Conservation (phyloP, 2,113 vertebrate genomes). For the Cyprinodon tularosa region DNA sequence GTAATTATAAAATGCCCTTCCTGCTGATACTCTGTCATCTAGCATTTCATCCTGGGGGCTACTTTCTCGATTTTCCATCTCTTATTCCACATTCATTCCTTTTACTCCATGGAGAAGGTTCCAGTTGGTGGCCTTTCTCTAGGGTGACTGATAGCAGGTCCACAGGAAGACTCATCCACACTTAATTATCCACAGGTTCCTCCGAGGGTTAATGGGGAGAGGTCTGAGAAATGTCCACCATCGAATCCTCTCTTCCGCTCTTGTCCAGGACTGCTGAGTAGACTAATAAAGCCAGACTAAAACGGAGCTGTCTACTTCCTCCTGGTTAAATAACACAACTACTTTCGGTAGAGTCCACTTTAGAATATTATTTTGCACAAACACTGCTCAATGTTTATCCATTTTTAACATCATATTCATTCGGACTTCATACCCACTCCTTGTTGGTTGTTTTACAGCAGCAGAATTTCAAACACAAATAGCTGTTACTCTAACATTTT, state of each 20-base stretch:
- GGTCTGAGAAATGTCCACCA: constrained; percentile 32
- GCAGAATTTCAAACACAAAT: constrained; percentile 42
- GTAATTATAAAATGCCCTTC: constrained; percentile 42
- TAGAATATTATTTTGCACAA: constrained; percentile 29
- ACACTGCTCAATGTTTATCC: constrained; percentile 26
- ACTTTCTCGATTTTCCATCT: constrained; percentile 19
- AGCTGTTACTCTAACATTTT: constrained; percentile 42
- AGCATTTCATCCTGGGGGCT: constrained; percentile 40
- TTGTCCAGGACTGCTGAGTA: constrained; percentile 20
- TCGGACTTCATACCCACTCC: constrained; percentile 40
- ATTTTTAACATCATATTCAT: constrained; percentile 49
- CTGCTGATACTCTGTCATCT: constrained; percentile 51
- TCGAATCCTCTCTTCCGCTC: constrained; percentile 12
- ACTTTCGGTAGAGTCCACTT: constrained; percentile 10
- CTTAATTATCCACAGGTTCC: constrained; percentile 72
- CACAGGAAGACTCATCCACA: constrained; percentile 55
- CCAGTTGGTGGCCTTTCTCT: constrained; percentile 66
- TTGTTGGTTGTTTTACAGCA: constrained; percentile 38
- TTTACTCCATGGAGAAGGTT: constrained; percentile 52
- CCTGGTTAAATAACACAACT: constrained; percentile 15
- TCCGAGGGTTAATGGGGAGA: constrained; percentile 45
- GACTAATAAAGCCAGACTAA: constrained; percentile 23
- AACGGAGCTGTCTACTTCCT: constrained; percentile 11
- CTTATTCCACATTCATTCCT: constrained; percentile 47
- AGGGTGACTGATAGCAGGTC: constrained; percentile 63